phyloP scores from a whole-genome alignment of 2,113 vertebrate genomes.

The Phaetusa simplex region DNA sequence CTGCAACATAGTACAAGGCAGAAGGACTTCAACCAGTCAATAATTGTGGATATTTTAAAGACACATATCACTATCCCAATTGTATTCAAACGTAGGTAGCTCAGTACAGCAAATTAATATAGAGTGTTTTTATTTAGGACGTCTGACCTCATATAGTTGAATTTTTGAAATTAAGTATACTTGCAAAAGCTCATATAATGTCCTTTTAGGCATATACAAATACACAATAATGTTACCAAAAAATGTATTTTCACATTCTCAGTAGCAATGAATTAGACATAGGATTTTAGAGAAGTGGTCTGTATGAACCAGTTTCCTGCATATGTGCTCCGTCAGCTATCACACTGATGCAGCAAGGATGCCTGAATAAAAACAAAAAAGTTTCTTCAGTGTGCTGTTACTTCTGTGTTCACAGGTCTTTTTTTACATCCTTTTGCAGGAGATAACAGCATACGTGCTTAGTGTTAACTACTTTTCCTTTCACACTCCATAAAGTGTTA shows the following conservation, averaged over 20 bases:
- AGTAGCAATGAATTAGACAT: background rate
- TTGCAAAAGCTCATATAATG: background rate
- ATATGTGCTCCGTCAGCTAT: background rate
- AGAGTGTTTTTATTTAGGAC: background rate
- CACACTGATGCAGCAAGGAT: background rate
- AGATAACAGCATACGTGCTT: background rate
- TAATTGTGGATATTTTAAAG: background rate
- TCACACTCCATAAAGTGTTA: background rate
- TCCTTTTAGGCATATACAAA: background rate
- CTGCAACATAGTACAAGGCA: background rate
- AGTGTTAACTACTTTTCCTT: background rate
- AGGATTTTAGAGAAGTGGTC: background rate
- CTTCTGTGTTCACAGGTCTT: background rate
- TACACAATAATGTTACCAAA: background rate
- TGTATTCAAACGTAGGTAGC: background rate
- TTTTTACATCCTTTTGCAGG: background rate
- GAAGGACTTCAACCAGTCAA: background rate
- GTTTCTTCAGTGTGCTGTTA: background rate
- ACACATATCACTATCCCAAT: background rate
- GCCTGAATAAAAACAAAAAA: background rate
- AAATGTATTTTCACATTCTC: background rate
- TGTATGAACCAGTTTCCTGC: background rate
- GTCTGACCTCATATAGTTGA: background rate
- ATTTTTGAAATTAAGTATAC: background rate
- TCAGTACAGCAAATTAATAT: background rate